A percentile compares a stretch with the other conserved stretches of the same genome.
phyloP scores from a whole-genome alignment of 2,888 invertebrate species.

The Pollenia griseotomentosa region DNA sequence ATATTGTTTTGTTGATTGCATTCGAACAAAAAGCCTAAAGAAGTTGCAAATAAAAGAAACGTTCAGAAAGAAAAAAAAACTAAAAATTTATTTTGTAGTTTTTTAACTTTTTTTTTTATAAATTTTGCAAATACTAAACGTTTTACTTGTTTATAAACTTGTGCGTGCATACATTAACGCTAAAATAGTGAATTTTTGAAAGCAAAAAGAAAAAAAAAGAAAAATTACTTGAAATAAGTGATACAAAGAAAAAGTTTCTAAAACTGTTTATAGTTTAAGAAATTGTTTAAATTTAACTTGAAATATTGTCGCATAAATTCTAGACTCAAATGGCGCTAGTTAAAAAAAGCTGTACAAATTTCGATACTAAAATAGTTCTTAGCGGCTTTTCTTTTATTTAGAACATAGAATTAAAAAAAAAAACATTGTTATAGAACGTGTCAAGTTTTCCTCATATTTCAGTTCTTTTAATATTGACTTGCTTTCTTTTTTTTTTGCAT shows the following conservation, averaged over 20 bases:
- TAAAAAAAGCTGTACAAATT: constrained; percentile 44
- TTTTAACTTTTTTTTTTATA: constrained; percentile 18
- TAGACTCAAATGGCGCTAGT: constrained; percentile 49
- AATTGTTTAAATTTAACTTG: constrained; percentile 20
- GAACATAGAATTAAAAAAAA: constrained; percentile 21
- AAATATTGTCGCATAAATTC: constrained; percentile 40
- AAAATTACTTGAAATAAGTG: background rate
- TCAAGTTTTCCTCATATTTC: constrained; percentile 27
- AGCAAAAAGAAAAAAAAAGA: constrained; percentile 12
- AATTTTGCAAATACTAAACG: constrained; percentile 31
- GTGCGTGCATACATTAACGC: constrained; percentile 53
- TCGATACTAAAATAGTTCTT: constrained; percentile 27
- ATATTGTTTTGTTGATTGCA: constrained; percentile 71
- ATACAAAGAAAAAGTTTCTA: constrained; percentile 32
- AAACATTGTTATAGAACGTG: constrained; percentile 33
- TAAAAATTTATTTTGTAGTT: constrained; percentile 24
- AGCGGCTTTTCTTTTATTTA: constrained; percentile 55
- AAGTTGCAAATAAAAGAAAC: constrained; percentile 62
- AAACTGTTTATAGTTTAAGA: background rate
- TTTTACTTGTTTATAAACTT: constrained; percentile 41
- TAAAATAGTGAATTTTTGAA: constrained; percentile 41
- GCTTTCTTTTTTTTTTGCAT: background rate
- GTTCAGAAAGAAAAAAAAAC: background rate
- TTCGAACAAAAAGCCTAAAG: constrained; percentile 68
- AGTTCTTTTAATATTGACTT: background rate